Evolutionary conservation across 1,140 invertebrate genomes (phyloP).

Genomic region (Psix sp.): DNA sequence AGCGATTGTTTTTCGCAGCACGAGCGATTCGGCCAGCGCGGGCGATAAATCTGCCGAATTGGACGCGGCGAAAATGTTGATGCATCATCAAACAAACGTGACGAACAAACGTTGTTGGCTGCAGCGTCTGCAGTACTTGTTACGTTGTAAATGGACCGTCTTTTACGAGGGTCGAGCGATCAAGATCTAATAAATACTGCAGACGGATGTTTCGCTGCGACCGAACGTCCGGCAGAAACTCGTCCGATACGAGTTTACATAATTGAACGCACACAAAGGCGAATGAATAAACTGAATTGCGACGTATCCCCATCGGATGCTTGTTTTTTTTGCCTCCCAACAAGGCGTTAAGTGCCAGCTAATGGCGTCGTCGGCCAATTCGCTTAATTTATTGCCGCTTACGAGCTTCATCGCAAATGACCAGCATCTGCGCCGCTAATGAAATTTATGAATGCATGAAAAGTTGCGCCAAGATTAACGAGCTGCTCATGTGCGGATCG

Average conservation of each 20-base stretch:
- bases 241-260: constrained; percentile 35
- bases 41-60: constrained; percentile 45
- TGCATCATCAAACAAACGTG: constrained; percentile 45
- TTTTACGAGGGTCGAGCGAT: constrained; percentile 51
- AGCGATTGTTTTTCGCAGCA: constrained; percentile 30
- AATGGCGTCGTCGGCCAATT: constrained; percentile 44
- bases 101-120: constrained; percentile 22
- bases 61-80: constrained; percentile 52
- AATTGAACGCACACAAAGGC: not conserved
- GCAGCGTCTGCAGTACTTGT: constrained; percentile 5
- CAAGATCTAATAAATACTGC: constrained; percentile 49
- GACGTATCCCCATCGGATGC: too few species aligned
- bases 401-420: constrained; percentile 47
- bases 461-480: constrained; percentile 51
- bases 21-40: constrained; percentile 22
- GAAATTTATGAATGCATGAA: constrained; percentile 53
- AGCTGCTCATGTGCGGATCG: constrained; percentile 43
- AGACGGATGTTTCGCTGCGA: too few species aligned
- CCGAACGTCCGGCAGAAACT: constrained; percentile 11
- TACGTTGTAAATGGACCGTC: constrained; percentile 38
- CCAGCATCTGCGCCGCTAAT: constrained; percentile 47
- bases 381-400: constrained; percentile 44
- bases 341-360: constrained; percentile 27
- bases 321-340: constrained; percentile 4
- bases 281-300: too few species aligned